Base-by-base conservation (phyloP, 2,888 invertebrate species). In the Creontiades dilutus region DNA sequence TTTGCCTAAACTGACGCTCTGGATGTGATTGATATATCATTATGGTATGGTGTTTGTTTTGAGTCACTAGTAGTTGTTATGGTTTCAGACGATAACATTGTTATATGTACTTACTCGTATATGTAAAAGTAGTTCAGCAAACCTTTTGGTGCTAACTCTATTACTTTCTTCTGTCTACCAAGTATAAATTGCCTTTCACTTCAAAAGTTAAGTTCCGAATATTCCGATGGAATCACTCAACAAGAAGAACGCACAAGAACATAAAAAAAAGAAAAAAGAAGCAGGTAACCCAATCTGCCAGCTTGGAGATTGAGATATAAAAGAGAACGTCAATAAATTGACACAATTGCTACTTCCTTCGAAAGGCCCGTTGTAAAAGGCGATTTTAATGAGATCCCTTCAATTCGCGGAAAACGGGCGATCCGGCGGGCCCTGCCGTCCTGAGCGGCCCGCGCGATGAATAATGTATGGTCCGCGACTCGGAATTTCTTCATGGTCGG, bases 281-380 rank as follows among this genome's bases (percentile, higher is more conserved):
- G 16, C 0, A 16, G 57, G 68, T 11, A 68, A 27, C 27, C 68
- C 68, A 68, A 68, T 68, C 68, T 68, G 68, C 23, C 68, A 68
- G 9, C 23, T n/a, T 27, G 68, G 48, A 19, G 37, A 85, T 85
- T 85, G 85, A 85, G 85, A 85, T 61, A 37, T 85, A 85, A 61
- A 85, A 57, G 37, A 61, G 61, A 85, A 85, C 85, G 85, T 85
- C 85, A 61, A 85, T 85, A 61, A 85, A 85, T 85, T 85, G 85
- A 85, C 85, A 85, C 85, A 85, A 85, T 85, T 55, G 85, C 82
- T 48, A 28, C n/a, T 46, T 28, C 23, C 52, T 13, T 19, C 57
- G n/a, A 57, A 84, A 19, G 85, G 37, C 28, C 52, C 52, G n/a
- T 85, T 85, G 52, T 85, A 52, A 52, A 52, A 57, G 85, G 85